phyloP scores from a whole-genome alignment of 2,888 invertebrate genomes.

The Campoplex capitator region DNA sequence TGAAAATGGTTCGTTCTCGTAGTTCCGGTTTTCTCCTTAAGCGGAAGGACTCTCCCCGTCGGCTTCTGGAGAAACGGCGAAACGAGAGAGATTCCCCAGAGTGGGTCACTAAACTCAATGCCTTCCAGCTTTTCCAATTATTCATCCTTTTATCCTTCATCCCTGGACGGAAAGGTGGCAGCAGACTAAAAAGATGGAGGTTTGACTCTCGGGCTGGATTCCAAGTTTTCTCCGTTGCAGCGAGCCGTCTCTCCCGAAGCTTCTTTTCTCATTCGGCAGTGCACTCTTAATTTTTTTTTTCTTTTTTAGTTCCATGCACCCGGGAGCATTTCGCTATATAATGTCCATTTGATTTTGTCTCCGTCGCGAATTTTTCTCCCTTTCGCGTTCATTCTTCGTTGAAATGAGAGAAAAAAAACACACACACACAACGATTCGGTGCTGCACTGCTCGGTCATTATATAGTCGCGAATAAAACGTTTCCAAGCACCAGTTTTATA shows the following conservation, averaged over 20 bases:
- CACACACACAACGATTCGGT: slow-evolving; percentile 21
- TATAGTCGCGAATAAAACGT: slow-evolving; percentile 56
- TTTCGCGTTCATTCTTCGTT: slow-evolving; percentile 9
- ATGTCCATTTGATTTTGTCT: slow-evolving; percentile 59
- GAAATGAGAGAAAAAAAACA: slow-evolving; percentile 31
- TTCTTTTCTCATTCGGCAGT: slow-evolving; percentile 38
- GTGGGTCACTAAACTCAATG: slow-evolving; percentile 62
- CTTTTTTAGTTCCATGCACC: slow-evolving; percentile 25
- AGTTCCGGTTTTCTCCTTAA: slow-evolving; percentile 47
- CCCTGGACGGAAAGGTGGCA: slow-evolving; percentile 22
- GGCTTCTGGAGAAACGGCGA: slow-evolving; percentile 17
- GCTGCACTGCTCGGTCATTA: slow-evolving; percentile 50
- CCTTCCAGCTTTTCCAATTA: slow-evolving; percentile 59
- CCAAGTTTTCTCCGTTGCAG: slow-evolving; percentile 54
- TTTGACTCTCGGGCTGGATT: slow-evolving; percentile 24
- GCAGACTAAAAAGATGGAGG: slow-evolving; percentile 23
- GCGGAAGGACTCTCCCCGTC: not conserved
- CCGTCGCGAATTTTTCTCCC: slow-evolving; percentile 23
- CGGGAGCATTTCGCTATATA: slow-evolving; percentile 36
- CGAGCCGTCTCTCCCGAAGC: slow-evolving; percentile 24
- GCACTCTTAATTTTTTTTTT: slow-evolving; percentile 40
- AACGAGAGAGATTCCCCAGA: slow-evolving; percentile 4
- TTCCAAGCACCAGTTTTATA: slow-evolving; percentile 57
- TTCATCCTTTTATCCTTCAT: slow-evolving; percentile 59
- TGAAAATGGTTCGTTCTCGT: slow-evolving; percentile 62